These are phyloP conservation scores for Amiota mariae DNA, from an alignment of 2,888 invertebrate genomes.

Conservation along the genomic window DNA sequence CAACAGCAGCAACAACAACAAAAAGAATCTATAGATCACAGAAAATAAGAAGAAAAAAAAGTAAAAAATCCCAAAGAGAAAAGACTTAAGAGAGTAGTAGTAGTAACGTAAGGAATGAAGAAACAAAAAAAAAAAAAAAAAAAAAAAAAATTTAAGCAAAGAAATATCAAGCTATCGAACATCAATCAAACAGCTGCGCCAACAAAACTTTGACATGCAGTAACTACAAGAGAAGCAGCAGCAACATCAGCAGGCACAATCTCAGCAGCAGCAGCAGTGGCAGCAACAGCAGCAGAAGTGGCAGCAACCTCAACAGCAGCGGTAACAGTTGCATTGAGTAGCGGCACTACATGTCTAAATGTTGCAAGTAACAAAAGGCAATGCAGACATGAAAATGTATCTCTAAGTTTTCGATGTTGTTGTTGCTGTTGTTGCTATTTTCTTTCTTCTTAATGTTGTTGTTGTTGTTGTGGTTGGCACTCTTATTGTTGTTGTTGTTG, in stretches of 20 bases:
- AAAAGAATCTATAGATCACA: slow-evolving; percentile 38
- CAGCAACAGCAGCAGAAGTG: slow-evolving; percentile 24
- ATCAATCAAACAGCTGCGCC: slow-evolving; percentile 69
- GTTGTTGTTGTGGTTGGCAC: not conserved
- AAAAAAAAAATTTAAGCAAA: slow-evolving; percentile 40
- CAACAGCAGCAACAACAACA: slow-evolving; percentile 45
- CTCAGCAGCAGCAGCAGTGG: slow-evolving; percentile 33
- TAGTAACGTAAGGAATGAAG: not conserved
- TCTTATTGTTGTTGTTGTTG: not conserved
- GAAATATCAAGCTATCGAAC: slow-evolving; percentile 59
- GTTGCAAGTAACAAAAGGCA: slow-evolving; percentile 1
- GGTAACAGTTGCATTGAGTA: slow-evolving; percentile 26
- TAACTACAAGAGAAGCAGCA: slow-evolving; percentile 58
- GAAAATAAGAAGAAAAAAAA: slow-evolving; percentile 4
- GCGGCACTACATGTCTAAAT: slow-evolving; percentile 16
- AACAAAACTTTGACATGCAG: slow-evolving; percentile 57
- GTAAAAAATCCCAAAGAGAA: slow-evolving; percentile 4
- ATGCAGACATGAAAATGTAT: not conserved
- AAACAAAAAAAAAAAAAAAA: slow-evolving; percentile 51
- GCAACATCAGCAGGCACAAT: slow-evolving; percentile 28
- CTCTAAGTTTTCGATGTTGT: not conserved
- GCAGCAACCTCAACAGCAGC: slow-evolving; percentile 11
- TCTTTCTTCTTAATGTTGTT: not conserved
- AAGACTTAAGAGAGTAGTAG: not conserved
- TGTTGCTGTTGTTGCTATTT: not conserved